These are phyloP conservation scores for Coracias cyanogaster DNA, from an alignment of 2,797 vertebrate species.

Conservation along the genomic window DNA sequence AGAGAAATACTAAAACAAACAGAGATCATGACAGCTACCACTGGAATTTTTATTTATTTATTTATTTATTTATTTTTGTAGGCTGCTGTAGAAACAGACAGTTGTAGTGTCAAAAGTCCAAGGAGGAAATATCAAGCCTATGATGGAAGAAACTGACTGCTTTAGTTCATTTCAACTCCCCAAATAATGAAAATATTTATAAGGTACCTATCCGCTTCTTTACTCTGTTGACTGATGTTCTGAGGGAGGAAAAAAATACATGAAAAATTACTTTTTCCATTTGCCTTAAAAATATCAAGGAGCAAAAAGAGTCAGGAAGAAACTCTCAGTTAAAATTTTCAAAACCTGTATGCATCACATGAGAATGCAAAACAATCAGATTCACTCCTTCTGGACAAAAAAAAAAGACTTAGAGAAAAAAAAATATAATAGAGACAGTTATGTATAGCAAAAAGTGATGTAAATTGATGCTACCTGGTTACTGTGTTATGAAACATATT, in stretches of 20 bases:
- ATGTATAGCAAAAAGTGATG: not conserved
- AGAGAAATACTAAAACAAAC: not conserved
- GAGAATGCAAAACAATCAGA: not conserved
- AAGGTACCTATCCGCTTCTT: not conserved
- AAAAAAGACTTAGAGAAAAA: not conserved
- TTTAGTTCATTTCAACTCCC: not conserved
- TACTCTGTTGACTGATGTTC: not conserved
- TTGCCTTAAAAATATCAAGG: not conserved
- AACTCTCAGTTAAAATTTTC: not conserved
- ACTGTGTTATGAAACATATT: not conserved
- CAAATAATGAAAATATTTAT: not conserved
- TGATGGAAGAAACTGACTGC: not conserved
- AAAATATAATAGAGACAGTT: not conserved
- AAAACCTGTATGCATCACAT: not conserved
- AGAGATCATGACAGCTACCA: not conserved
- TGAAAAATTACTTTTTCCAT: not conserved
- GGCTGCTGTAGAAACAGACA: not conserved
- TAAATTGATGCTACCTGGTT: not conserved
- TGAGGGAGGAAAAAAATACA: not conserved
- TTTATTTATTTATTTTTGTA: not conserved
- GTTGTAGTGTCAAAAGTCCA: not conserved
- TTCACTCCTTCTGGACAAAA: not conserved
- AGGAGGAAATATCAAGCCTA: not conserved
- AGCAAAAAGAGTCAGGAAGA: not conserved
- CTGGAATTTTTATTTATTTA: not conserved